Evolutionary conservation across 1,140 invertebrate species (phyloP).

Genomic region (Diachasma alloeum): DNA sequence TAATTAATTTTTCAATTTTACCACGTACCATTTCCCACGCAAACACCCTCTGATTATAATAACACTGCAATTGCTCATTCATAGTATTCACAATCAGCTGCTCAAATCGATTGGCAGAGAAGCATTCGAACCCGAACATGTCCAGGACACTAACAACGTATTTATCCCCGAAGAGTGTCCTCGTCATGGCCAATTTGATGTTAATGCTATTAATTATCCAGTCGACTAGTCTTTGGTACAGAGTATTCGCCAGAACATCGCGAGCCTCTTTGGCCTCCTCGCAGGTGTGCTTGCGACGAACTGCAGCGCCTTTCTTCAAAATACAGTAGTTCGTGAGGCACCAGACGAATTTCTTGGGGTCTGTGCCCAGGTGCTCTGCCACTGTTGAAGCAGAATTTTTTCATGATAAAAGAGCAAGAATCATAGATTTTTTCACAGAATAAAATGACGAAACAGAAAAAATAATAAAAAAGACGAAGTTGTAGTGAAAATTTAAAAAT

Average conservation of each 20-base stretch:
- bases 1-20: neutral
- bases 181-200: conserved; percentile 78
- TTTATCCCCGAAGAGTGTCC: conserved; percentile 83
- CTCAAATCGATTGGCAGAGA: conserved; percentile 83
- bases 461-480: neutral
- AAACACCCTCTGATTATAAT: conserved; percentile 88
- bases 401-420: too few species aligned
- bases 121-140: conserved; percentile 92
- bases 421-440: too few species aligned
- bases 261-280: conserved; percentile 79
- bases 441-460: too few species aligned
- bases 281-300: conserved; percentile 77
- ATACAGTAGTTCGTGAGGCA: conserved; percentile 86
- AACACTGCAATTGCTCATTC: conserved; percentile 89
- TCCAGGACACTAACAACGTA: conserved; percentile 83
- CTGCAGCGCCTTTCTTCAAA: conserved; percentile 80
- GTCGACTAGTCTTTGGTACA: conserved; percentile 86
- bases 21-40: conserved; percentile 80
- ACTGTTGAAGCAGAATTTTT: conserved; percentile 68
- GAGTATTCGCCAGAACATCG: conserved; percentile 79
- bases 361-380: conserved; percentile 77
- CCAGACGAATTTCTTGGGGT: conserved; percentile 84
- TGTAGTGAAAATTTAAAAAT: too few species aligned
- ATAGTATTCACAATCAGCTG: conserved; percentile 89
- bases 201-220: conserved; percentile 90